Base-by-base conservation (phyloP, 2,113 vertebrate species). In the Lutjanus erythropterus region DNA sequence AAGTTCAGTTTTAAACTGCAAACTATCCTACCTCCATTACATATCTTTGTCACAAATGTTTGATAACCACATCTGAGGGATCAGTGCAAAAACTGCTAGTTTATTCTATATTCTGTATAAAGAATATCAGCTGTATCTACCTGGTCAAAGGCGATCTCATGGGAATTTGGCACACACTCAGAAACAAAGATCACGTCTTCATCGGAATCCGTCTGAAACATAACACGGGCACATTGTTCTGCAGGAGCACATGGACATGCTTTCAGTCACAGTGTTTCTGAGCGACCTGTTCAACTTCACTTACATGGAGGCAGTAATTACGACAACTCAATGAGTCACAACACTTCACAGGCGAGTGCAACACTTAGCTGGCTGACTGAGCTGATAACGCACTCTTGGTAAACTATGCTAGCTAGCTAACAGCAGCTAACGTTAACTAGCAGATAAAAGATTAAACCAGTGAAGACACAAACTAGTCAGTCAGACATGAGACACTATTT, bases 171-270 rank as follows among this genome's bases (percentile, higher is more conserved):
- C 29, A n/a, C 49, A 35, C 33, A 9, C 67, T 88, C 75, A 10
- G 62, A 72, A 39, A 91, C 60, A 67, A 92, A 90, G 52, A 90
- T 42, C 73, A 91, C 80, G 4, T 89, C 87, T 15, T 83, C 81
- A 53, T 85, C 46, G 2, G 60, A 71, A 66, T 87, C 88, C 58
- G 81, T 85, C 76, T 84, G 71, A 75, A 84, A 85, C n/a, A 85
- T 39, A 11, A 55, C 44, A 37, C 4, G 11, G 27, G 31, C 6
- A 46, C 14, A 11, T 3, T 6, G 18, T 21, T 35, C 10, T n/a
- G n/a, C n/a, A n/a, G n/a, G n/a, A n/a, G n/a, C n/a, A n/a, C n/a
- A n/a, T n/a, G n/a, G n/a, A n/a, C n/a, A n/a, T n/a, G n/a, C n/a
- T n/a, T n/a, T n/a, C n/a, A n/a, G n/a, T n/a, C n/a, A n/a, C n/a